Evolutionary conservation across 2,888 invertebrate genomes (phyloP).

Genomic region (Argyra leucocephala): DNA sequence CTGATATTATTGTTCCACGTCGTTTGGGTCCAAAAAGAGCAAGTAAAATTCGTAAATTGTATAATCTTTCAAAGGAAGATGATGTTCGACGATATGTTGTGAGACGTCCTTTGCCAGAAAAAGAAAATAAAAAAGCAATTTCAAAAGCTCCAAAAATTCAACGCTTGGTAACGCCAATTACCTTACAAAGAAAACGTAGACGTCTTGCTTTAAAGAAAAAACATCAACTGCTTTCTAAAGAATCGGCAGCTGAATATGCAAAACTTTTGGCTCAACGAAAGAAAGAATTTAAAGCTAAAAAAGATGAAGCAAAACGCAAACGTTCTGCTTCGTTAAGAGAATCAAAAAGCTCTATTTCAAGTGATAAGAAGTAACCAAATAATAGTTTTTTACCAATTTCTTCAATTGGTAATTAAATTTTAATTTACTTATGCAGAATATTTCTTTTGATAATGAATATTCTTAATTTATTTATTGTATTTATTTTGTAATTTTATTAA

Average conservation of each 20-base stretch:
- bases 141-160: slow-evolving; percentile 91
- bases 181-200: slow-evolving; percentile 81
- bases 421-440: no score
- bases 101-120: slow-evolving; percentile 78
- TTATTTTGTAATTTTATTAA: no score
- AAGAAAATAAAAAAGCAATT: slow-evolving; percentile 66
- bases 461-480: no score
- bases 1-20: slow-evolving; percentile 87
- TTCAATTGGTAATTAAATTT: no score
- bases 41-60: slow-evolving; percentile 90
- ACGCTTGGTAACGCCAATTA: slow-evolving; percentile 83
- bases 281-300: slow-evolving; percentile 83
- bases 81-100: slow-evolving; percentile 96
- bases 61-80: slow-evolving; percentile 92
- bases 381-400: no score
- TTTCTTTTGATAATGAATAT: no score
- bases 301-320: slow-evolving; percentile 70
- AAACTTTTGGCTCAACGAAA: slow-evolving; percentile 84
- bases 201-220: slow-evolving; percentile 80
- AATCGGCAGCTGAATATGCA: slow-evolving; percentile 82
- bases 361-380: slow-evolving; percentile 44
- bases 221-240: slow-evolving; percentile 65
- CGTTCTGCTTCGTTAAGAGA: slow-evolving; percentile 78
- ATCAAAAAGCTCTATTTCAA: slow-evolving; percentile 71
- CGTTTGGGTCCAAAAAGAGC: slow-evolving; percentile 96